Base-by-base conservation (phyloP, 2,797 vertebrate species). In the Sebastes oblongus region DNA sequence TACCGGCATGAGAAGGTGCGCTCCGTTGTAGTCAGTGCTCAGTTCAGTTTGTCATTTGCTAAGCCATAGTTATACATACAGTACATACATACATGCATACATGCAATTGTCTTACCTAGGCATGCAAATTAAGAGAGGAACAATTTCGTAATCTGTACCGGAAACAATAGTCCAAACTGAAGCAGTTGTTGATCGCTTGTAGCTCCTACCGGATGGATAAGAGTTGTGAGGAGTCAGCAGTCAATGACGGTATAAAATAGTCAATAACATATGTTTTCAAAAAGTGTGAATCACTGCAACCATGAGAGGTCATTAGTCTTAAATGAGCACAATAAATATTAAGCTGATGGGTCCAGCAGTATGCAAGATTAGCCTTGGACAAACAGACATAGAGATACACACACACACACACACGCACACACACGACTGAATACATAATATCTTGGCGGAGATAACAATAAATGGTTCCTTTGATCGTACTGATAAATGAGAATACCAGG, bases 141-240 rank as follows among this genome's bases (percentile, higher is more conserved):
- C 7, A 16, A 27, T 59, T 27, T 29, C 0, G 1, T 20, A 60
- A 60, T 20, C 58, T 8, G 24, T 16, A 25, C 24, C 0, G 4
- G 25, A 59, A 29, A 58, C 24, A 27, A 59, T 25, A n/a, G n/a
- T 29, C 58, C 27, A 30, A 60, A 60, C 58, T 30, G 27, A 60
- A 60, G 16, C 25, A 30, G 27, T 5, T 18, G 27, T 60, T 60
- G 16, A 30, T 20, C 16, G 4, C 13, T 27, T 55, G 9, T 3
- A 12, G 3, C 24, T 46, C 5, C 56, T 29, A 30, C 27, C 29
- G 58, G 4, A 27, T 16, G 2, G 58, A 29, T 30, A 59, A 59
- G 56, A 58, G 24, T 27, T 8, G 16, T 60, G 42, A 46, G 42
- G 42, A 46, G 29, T 10, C 16, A 61, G 9, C 59, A 32, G 29